Evolutionary conservation across 2,113 vertebrate genomes (phyloP).

Genomic region (Anhinga rufa): DNA sequence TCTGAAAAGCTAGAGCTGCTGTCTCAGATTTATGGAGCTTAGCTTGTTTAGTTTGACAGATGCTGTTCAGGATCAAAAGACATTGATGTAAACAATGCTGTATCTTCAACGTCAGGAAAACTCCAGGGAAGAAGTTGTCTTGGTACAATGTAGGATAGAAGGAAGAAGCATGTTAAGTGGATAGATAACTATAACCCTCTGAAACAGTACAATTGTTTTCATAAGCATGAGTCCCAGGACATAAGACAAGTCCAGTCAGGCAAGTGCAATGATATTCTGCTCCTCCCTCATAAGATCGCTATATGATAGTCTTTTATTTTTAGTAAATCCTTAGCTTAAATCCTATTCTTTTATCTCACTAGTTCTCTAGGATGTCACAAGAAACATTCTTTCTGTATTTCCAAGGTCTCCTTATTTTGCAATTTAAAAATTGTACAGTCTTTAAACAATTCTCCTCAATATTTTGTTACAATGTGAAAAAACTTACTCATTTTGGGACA

Average conservation of each 20-base stretch:
- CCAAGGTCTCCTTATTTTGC: not conserved
- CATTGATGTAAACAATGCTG: not conserved
- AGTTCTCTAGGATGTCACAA: not conserved
- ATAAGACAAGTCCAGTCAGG: not conserved
- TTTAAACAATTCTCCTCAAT: not conserved
- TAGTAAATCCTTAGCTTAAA: not conserved
- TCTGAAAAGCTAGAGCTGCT: not conserved
- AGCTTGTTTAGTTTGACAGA: conserved; percentile 19
- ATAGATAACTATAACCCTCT: not conserved
- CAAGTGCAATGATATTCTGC: not conserved
- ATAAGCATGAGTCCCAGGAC: not conserved
- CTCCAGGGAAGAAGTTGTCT: not conserved
- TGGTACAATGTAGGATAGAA: not conserved
- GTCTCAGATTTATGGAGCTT: conserved; percentile 1
- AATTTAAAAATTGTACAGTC: not conserved
- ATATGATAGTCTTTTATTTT: not conserved
- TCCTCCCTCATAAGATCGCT: not conserved
- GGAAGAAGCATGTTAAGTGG: not conserved
- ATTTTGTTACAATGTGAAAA: not conserved
- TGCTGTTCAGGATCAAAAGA: conserved; percentile 7
- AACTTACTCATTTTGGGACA: not conserved
- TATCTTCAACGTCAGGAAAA: not conserved
- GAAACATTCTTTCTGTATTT: not conserved
- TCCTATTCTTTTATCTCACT: not conserved
- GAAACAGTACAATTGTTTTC: not conserved